Evolutionary conservation across 2,888 invertebrate species (phyloP).

Genomic region (Hemithea aestivaria): DNA sequence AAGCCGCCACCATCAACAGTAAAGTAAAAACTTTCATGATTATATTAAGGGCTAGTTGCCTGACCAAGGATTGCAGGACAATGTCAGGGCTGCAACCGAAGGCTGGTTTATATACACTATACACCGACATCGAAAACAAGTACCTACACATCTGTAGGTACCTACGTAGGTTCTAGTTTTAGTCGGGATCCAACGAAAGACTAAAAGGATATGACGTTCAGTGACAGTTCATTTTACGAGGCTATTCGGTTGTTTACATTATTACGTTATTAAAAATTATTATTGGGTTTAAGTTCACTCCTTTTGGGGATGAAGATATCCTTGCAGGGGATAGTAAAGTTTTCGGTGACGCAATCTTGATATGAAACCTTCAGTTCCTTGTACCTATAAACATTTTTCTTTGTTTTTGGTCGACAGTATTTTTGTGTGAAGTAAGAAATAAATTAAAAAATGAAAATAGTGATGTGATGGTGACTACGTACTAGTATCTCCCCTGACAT

Average conservation of each 20-base stretch:
- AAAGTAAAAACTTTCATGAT: conserved; percentile 42
- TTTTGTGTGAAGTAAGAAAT: too few species aligned
- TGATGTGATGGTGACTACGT: too few species aligned
- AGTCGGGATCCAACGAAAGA: conserved; percentile 60
- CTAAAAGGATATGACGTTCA: conserved; percentile 60
- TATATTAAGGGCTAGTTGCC: too few species aligned
- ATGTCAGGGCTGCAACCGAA: conserved; percentile 68
- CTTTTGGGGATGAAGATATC: conserved; percentile 6
- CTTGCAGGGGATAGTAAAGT: conserved; percentile 1
- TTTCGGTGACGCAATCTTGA: background rate
- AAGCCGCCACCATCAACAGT: conserved; percentile 34
- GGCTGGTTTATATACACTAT: conserved; percentile 75
- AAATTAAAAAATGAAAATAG: too few species aligned
- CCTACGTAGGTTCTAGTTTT: conserved; percentile 69
- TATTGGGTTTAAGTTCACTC: background rate
- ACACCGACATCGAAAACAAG: conserved; percentile 61
- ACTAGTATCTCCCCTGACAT: too few species aligned
- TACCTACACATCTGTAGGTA: conserved; percentile 41
- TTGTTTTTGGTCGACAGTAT: too few species aligned
- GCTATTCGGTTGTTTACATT: conserved; percentile 9
- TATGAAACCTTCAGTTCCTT: background rate
- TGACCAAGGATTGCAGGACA: conserved; percentile 56
- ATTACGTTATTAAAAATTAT: background rate
- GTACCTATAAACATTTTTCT: too few species aligned
- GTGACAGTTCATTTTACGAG: conserved; percentile 16